These are phyloP conservation scores for Aethes cnicana DNA, from an alignment of 2,888 invertebrate genomes.

Conservation along the genomic window DNA sequence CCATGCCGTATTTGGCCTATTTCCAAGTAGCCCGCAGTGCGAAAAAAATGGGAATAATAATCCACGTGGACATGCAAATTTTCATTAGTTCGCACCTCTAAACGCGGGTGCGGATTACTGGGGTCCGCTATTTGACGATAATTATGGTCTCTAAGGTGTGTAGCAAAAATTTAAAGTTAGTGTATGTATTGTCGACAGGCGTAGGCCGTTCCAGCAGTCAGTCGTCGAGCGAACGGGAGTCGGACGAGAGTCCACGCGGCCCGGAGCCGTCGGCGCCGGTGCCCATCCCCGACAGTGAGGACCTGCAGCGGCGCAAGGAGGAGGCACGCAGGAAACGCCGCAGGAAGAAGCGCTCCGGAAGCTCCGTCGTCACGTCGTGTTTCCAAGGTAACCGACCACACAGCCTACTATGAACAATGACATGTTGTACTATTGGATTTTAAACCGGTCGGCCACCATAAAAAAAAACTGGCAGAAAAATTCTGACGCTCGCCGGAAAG, in stretches of 20 bases:
- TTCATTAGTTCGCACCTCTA: too few relatives aligned
- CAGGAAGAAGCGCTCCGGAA: slow-evolving; percentile 95
- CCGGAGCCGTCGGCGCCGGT: slow-evolving; percentile 81
- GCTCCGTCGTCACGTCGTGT: slow-evolving; percentile 93
- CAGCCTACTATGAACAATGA: not conserved
- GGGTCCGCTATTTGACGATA: too few relatives aligned
- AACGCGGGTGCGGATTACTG: too few relatives aligned
- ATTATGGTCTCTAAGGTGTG: too few relatives aligned
- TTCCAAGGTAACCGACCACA: slow-evolving; percentile 87
- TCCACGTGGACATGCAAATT: too few relatives aligned
- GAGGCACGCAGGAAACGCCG: slow-evolving; percentile 93
- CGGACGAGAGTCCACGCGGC: slow-evolving; percentile 66
- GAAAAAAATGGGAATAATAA: too few relatives aligned
- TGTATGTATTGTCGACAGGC: slow-evolving; percentile 55
- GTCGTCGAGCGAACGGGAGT: slow-evolving; percentile 80
- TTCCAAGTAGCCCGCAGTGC: too few relatives aligned
- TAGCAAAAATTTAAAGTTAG: too few relatives aligned
- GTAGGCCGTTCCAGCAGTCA: slow-evolving; percentile 80
- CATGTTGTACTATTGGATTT: not conserved
- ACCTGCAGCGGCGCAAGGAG: slow-evolving; percentile 90
- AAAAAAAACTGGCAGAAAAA: too few relatives aligned
- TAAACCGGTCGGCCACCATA: not conserved
- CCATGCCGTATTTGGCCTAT: too few relatives aligned
- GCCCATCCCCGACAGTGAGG: slow-evolving; percentile 83
- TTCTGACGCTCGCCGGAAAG: too few relatives aligned